Conservation (phyloP, 2,797 vertebrate species). For the Moxostoma hubbsi region DNA sequence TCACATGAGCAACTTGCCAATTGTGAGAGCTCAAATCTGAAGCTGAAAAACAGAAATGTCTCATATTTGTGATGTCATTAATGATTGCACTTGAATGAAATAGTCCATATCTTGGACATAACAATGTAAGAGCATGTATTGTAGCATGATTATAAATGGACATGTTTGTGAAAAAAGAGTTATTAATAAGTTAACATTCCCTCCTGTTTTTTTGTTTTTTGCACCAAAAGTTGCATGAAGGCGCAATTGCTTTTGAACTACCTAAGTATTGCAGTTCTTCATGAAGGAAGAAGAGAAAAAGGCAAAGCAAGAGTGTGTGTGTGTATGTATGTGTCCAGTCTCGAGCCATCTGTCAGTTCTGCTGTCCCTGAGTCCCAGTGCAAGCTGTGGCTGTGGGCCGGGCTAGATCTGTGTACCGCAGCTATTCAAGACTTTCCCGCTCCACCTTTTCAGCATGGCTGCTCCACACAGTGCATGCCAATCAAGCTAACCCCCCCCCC, state of each 20-base stretch:
- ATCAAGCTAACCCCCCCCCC: constrained; percentile 80
- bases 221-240: neutral
- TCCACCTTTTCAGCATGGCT: constrained; percentile 89
- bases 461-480: constrained; percentile 92
- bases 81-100: too few species aligned
- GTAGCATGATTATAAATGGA: neutral
- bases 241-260: neutral
- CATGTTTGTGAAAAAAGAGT: neutral
- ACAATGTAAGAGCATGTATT: neutral
- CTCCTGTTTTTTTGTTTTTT: neutral
- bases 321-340: constrained; percentile 70
- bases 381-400: constrained; percentile 78
- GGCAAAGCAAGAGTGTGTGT: constrained; percentile 59
- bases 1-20: too few species aligned
- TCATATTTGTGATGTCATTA: too few species aligned
- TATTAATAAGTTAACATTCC: neutral
- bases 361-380: constrained; percentile 62
- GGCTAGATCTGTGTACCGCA: constrained; percentile 69
- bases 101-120: too few species aligned
- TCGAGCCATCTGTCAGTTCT: constrained; percentile 76
- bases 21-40: too few species aligned
- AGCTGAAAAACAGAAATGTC: too few species aligned
- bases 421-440: constrained; percentile 91
- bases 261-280: constrained; percentile 35
- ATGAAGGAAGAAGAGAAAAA: constrained; percentile 58